These are phyloP conservation scores for Parelbella ahira DNA, from an alignment of 2,888 invertebrate species.

Conservation along the genomic window DNA sequence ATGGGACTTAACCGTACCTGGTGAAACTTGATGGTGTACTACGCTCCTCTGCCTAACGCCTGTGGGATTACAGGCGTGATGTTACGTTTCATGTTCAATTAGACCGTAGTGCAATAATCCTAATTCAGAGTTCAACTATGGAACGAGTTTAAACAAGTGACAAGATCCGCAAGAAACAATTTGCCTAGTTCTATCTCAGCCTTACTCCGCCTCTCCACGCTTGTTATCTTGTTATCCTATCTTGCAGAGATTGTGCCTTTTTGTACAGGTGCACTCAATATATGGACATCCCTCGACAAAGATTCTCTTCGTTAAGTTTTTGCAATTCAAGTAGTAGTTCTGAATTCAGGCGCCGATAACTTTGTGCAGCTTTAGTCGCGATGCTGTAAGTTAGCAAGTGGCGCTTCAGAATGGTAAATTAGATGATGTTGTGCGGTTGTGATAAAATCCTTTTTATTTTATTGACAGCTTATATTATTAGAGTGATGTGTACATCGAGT, in stretches of 20 bases:
- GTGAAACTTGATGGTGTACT: too few species aligned
- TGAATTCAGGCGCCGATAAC: conserved; percentile 30
- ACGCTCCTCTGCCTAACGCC: too few species aligned
- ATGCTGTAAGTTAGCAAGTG: conserved; percentile 9
- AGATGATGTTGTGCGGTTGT: too few species aligned
- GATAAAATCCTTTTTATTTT: too few species aligned
- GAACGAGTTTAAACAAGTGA: too few species aligned
- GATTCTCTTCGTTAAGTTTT: conserved; percentile 31
- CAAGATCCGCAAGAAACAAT: too few species aligned
- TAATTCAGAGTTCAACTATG: background rate
- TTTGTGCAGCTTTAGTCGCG: conserved; percentile 29
- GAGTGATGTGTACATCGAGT: too few species aligned
- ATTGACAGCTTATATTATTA: too few species aligned
- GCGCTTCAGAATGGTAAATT: conserved; percentile 4
- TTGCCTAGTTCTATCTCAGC: conserved; percentile 30
- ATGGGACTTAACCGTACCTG: too few species aligned
- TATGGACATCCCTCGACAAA: conserved; percentile 35
- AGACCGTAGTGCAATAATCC: background rate
- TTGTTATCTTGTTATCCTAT: conserved; percentile 80
- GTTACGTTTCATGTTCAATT: too few species aligned
- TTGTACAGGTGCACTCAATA: conserved; percentile 48
- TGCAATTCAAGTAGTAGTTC: conserved; percentile 32
- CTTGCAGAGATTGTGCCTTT: conserved; percentile 73
- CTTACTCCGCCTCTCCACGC: conserved; percentile 68
- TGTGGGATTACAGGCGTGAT: too few species aligned